A percentile compares a stretch with the other conserved stretches of the same genome.
Conservation (phyloP, 2,888 invertebrate species). For the Phaonia tiefii region DNA sequence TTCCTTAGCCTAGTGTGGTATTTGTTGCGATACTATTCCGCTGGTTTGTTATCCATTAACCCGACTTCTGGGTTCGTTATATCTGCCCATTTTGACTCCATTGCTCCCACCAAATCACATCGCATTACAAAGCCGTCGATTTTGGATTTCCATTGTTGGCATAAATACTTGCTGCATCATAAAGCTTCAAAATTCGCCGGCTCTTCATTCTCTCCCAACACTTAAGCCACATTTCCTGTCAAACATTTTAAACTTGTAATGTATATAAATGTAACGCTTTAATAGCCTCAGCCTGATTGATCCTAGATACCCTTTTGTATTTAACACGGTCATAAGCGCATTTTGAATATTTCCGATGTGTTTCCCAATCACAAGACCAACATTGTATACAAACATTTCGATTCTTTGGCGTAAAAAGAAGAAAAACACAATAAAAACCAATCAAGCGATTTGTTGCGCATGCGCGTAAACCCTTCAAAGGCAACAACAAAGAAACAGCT, state of each 20-base stretch:
- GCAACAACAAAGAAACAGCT: slow-evolving; percentile 2
- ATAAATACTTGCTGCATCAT: no score
- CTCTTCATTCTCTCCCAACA: slow-evolving; percentile 32
- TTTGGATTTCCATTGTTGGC: no score
- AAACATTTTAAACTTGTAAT: slow-evolving; percentile 48
- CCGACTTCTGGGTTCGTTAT: no score
- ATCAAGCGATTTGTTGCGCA: slow-evolving; percentile 78
- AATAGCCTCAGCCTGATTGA: slow-evolving; percentile 48
- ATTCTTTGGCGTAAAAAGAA: slow-evolving; percentile 1
- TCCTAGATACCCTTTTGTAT: slow-evolving; percentile 28
- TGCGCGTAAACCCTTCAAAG: slow-evolving; percentile 72
- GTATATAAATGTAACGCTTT: slow-evolving; percentile 54
- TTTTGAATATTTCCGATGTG: not conserved
- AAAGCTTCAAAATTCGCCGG: no score
- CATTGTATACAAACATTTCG: slow-evolving; percentile 31
- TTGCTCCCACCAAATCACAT: no score
- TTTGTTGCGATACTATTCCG: no score
- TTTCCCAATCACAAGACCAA: not conserved
- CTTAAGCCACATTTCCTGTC: slow-evolving; percentile 74
- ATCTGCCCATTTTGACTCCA: no score
- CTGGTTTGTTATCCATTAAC: no score
- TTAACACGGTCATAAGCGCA: slow-evolving; percentile 9
- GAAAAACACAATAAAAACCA: slow-evolving; percentile 70
- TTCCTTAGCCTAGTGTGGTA: no score
- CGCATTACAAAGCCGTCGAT: no score